phyloP scores from a whole-genome alignment of 2,888 invertebrate genomes.

The Melanotus villosus region DNA sequence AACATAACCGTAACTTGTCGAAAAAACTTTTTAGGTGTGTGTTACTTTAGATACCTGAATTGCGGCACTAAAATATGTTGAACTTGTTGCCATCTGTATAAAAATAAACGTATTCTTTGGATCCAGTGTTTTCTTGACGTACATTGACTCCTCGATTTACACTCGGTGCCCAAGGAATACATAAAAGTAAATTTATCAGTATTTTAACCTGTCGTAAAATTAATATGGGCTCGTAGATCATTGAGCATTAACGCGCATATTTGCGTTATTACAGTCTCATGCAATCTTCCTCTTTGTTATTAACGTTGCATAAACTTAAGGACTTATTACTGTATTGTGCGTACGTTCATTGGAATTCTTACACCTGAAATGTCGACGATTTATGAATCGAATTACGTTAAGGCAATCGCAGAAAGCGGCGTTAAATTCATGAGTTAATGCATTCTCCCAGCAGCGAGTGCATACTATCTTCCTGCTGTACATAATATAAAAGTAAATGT shows the following conservation, averaged over 20 bases:
- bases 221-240: constrained; percentile 54
- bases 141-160: constrained; percentile 27
- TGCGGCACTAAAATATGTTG: background rate
- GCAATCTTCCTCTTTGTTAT: constrained; percentile 34
- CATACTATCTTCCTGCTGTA: background rate
- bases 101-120: background rate
- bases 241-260: constrained; percentile 35
- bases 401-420: background rate
- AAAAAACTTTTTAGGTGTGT: background rate
- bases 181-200: constrained; percentile 54
- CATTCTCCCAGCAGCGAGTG: too few species aligned
- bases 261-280: constrained; percentile 41
- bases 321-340: constrained; percentile 47
- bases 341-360: constrained; percentile 38
- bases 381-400: constrained; percentile 32
- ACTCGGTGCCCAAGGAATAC: constrained; percentile 26
- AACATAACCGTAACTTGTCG: background rate
- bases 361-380: constrained; percentile 28
- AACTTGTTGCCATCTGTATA: background rate
- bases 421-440: background rate
- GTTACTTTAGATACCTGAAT: background rate
- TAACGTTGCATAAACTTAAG: constrained; percentile 43
- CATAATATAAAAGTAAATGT: background rate
- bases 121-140: background rate
- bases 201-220: constrained; percentile 55